A percentile compares a stretch with the other conserved stretches of the same genome.
phyloP scores from a whole-genome alignment of 1,140 invertebrate species.

The Ceratitis capitata region DNA sequence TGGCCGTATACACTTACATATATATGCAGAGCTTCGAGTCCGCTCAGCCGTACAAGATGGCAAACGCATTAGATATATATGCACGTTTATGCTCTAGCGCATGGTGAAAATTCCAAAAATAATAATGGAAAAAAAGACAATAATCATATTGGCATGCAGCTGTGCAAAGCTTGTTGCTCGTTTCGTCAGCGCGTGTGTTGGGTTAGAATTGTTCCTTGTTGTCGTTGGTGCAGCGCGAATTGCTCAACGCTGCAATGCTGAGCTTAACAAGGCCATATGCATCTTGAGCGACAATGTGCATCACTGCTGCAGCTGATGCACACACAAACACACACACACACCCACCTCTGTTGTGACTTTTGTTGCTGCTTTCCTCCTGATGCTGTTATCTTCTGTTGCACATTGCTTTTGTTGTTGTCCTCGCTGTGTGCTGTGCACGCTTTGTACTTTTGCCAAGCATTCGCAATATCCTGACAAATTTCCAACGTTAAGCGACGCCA shows the following conservation, averaged over 20 bases:
- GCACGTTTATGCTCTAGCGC: neutral
- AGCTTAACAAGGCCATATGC: neutral
- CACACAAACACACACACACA: too few relatives aligned
- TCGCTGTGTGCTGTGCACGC: neutral
- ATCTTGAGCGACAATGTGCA: neutral
- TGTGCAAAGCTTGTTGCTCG: neutral
- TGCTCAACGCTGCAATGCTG: neutral
- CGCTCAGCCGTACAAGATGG: too few relatives aligned
- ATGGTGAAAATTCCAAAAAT: neutral
- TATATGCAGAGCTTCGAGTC: too few relatives aligned
- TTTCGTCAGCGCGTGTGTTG: neutral
- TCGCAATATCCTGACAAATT: slow-evolving; percentile 35
- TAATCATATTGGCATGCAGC: slow-evolving; percentile 4
- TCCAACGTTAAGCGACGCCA: slow-evolving; percentile 16
- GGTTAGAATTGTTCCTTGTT: too few relatives aligned
- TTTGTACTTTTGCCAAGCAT: slow-evolving; percentile 14
- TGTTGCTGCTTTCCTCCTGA: neutral
- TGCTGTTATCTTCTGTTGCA: neutral
- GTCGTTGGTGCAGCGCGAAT: neutral
- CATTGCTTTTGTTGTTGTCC: neutral
- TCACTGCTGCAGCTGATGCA: slow-evolving; percentile 1
- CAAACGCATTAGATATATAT: neutral
- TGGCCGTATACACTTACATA: too few relatives aligned
- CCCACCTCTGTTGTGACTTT: neutral
- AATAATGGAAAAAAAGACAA: neutral